phyloP scores from a whole-genome alignment of 1,140 invertebrate species.

The Diabrotica undecimpunctata region DNA sequence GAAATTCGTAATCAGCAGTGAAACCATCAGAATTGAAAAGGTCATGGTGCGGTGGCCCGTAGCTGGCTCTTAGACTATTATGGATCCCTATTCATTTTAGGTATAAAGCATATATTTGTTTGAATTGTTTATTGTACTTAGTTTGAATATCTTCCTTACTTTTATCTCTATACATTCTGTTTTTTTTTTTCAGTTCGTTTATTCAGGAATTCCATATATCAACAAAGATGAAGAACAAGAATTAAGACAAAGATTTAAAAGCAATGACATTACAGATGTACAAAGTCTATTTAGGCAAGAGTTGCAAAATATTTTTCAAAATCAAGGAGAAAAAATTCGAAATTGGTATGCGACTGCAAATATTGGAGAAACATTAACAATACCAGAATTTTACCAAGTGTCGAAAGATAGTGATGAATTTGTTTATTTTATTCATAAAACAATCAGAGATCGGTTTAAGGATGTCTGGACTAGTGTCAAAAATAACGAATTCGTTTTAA shows the following conservation, averaged over 20 bases:
- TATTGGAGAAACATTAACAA: slow-evolving; percentile 27
- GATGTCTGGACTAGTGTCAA: slow-evolving; percentile 51
- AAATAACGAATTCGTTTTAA: slow-evolving; percentile 47
- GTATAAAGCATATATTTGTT: too few species aligned
- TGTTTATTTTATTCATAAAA: slow-evolving; percentile 51
- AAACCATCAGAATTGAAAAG: too few species aligned
- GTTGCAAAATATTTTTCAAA: slow-evolving; percentile 30
- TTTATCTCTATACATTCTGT: too few species aligned
- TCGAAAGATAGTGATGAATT: slow-evolving; percentile 35
- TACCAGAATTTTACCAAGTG: slow-evolving; percentile 25
- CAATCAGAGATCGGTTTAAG: slow-evolving; percentile 54
- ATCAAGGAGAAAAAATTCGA: slow-evolving; percentile 38
- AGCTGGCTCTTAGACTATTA: too few species aligned
- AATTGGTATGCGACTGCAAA: slow-evolving; percentile 38
- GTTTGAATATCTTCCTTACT: too few species aligned
- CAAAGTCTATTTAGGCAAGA: slow-evolving; percentile 19
- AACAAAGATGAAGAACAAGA: slow-evolving; percentile 55
- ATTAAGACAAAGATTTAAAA: slow-evolving; percentile 51
- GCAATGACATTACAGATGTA: slow-evolving; percentile 40
- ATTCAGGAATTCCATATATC: slow-evolving; percentile 64
- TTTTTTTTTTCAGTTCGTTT: slow-evolving; percentile 56
- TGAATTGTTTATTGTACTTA: too few species aligned
- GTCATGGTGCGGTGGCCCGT: too few species aligned
- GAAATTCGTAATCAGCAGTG: too few species aligned
- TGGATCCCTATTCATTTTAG: too few species aligned